Evolutionary conservation across 2,888 invertebrate genomes (phyloP), one percentile per base, ranked within the genome.

Genomic region (Parascotia fuliginaria): DNA sequence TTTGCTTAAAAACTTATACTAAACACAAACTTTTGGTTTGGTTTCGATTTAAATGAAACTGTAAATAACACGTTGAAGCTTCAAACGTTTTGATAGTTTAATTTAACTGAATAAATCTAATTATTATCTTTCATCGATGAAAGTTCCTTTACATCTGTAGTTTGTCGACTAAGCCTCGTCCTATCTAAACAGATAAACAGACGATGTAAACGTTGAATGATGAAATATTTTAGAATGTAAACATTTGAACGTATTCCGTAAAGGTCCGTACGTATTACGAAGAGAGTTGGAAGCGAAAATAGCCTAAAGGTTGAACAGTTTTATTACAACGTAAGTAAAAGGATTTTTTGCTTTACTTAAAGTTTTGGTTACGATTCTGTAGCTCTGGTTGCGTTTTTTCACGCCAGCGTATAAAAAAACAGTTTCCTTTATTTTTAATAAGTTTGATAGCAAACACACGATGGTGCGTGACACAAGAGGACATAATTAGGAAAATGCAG

Each of bases 141-240:
- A 59, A 9, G 36, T 43, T 29, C 9, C 38, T 38, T 29, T 36
- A 53, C 44, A 45, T 50, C 53, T 49, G 41, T 42, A 56, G 44
- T 60, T 54, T 44, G 15, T 34, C 7, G 32, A 41, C 39, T 29
- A 14, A 42, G 40, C 42, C 44, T 59, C 37, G 45, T 59, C 56
- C 56, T 63, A 14, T 52, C 37, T 43, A 59, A 66, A 63, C 49
- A 61, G 44, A 49, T 36, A 55, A 65, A 58, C 42, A 59, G 39
- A 37, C 32, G 29, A n/a, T 33, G 5, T 31, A 55, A 55, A 54
- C 46, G 46, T 29, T 47, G 46, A 48, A 65, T 48, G 47, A 55
- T 39, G 39, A 39, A 51, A 42, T 52, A 57, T 62, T 55, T 60
- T 42, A 43, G 45, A 44, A 44, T 32, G 44, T 42, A 65, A 53